Conservation (phyloP, 2,797 vertebrate species). For the Rhinichthys osculus region DNA sequence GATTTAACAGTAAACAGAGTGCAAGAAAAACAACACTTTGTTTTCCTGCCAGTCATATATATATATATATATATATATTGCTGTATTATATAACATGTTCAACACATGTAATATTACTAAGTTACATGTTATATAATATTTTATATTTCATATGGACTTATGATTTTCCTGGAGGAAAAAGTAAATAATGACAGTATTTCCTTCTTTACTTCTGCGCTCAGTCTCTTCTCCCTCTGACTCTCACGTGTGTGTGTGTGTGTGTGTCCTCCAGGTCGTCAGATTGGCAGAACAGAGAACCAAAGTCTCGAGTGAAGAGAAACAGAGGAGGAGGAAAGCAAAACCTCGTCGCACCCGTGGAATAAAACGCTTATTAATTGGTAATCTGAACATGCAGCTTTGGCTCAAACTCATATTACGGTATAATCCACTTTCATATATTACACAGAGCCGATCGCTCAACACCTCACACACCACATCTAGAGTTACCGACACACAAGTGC, state of each 20-base stretch:
- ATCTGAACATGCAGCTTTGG: conserved; percentile 32
- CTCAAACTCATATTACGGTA: conserved; percentile 23
- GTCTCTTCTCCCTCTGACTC: too few species aligned
- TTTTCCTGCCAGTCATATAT: too few species aligned
- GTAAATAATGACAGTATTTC: not conserved
- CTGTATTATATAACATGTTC: too few species aligned
- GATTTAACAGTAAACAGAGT: too few species aligned
- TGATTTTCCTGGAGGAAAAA: not conserved
- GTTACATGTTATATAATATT: too few species aligned
- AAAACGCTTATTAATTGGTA: conserved; percentile 31
- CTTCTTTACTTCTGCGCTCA: too few species aligned
- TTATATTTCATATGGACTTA: too few species aligned
- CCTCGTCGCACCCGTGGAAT: not conserved
- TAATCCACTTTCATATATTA: conserved; percentile 40
- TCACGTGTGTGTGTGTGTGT: not conserved
- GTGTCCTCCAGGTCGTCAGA: not conserved
- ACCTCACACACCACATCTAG: conserved; percentile 8
- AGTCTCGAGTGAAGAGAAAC: not conserved
- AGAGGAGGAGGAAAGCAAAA: not conserved
- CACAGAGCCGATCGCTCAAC: conserved; percentile 10
- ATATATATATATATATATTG: too few species aligned
- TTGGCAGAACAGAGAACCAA: not conserved
- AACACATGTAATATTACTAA: too few species aligned
- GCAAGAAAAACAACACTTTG: too few species aligned
- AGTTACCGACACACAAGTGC: conserved; percentile 4